Base-by-base conservation (phyloP, 2,888 invertebrate genomes). In the Amphipyra berbera region DNA sequence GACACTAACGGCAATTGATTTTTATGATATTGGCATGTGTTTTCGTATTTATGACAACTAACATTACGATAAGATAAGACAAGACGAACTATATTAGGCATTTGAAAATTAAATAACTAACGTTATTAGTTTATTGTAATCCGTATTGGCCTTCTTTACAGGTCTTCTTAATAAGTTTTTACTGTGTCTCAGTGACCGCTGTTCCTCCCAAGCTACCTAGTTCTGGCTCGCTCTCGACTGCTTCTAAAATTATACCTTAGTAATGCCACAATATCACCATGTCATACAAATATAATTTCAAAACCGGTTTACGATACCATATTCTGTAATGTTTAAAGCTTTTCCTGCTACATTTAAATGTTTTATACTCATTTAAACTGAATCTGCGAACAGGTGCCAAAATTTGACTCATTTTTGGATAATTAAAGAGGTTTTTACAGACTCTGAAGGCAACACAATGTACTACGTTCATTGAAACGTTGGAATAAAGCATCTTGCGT, bases 191-290 rank as follows among this genome's bases (percentile, higher is more conserved):
- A 37, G 45, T 45, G 15, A 27, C n/a, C 44, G 44, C 33, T 38
- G 10, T 35, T 52, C 47, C 12, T 57, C 13, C 52, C 10, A 64
- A 41, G n/a, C 58, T 56, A 48, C 60, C 6, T 52, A 60, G 54
- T 41, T 63, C 72, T 73, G 67, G 55, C 68, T 66, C 48, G 54
- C 44, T 50, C 15, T 44, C 46, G 27, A 57, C 53, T 46, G 58
- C 10, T 49, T 58, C 70, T 79, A 74, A 70, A 72, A 72, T 73
- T 78, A 79, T 61, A 64, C 37, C 56, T 71, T 61, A 67, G 56
- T 63, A 73, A 76, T 58, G 64, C 58, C 53, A 61, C 59, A 72
- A 66, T 74, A 75, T 69, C 48, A 68, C 53, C 65, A 60, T 56
- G 65, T 70, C 48, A 67, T 53, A 55, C 44, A 40, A 55, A 46